phyloP scores from a whole-genome alignment of 2,113 vertebrate species.

The Camelus dromedarius region DNA sequence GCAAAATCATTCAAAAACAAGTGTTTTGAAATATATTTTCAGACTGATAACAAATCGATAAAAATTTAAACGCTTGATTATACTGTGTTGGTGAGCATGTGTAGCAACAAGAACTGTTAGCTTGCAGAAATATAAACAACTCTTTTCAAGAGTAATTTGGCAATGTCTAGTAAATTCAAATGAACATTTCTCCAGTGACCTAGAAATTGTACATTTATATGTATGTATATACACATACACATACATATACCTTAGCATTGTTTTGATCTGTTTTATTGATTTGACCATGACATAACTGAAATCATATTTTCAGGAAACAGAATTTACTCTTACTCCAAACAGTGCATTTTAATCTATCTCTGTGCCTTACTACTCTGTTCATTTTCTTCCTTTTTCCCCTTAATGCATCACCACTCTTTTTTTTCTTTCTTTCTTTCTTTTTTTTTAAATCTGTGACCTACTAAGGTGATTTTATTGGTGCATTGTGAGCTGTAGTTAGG shows the following conservation, averaged over 20 bases:
- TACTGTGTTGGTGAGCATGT: neutral
- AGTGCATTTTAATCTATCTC: neutral
- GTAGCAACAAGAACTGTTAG: neutral
- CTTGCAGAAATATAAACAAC: neutral
- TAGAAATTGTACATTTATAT: neutral
- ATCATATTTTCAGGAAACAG: constrained; percentile 16
- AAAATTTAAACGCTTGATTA: neutral
- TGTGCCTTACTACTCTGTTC: neutral
- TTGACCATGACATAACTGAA: neutral
- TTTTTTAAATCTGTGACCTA: neutral
- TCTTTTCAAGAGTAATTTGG: neutral
- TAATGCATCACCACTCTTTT: neutral
- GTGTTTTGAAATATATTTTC: constrained; percentile 32
- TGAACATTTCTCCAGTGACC: neutral
- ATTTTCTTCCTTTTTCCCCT: neutral
- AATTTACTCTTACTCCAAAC: neutral
- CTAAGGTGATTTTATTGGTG: constrained; percentile 37
- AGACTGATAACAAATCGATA: neutral
- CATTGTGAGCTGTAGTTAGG: neutral
- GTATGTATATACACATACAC: neutral
- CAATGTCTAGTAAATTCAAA: neutral
- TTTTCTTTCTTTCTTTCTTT: neutral
- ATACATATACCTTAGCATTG: neutral
- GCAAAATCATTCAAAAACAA: constrained; percentile 19
- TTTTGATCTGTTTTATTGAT: constrained; percentile 25